Conservation (phyloP, 2,113 vertebrate genomes). For the Nerophis lumbriciformis region DNA sequence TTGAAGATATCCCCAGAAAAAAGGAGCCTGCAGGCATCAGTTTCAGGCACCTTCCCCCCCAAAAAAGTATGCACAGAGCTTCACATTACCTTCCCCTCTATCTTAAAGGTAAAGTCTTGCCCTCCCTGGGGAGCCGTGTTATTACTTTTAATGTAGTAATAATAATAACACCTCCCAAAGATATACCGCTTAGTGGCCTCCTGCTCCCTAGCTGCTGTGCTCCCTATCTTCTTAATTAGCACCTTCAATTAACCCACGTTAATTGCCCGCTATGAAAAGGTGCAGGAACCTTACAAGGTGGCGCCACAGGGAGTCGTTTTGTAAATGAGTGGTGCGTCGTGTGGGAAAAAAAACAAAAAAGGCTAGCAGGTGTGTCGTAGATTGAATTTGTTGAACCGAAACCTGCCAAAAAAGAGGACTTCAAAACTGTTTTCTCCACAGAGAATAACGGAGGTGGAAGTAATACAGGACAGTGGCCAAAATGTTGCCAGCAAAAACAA, state of each 20-base stretch:
- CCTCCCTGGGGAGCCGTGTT: constrained; percentile 57
- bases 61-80: constrained; percentile 56
- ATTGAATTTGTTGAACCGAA: constrained; percentile 22
- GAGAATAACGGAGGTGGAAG: not conserved
- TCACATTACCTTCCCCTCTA: constrained; percentile 47
- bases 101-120: constrained; percentile 70
- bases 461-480: no score
- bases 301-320: constrained; percentile 50
- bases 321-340: constrained; percentile 49
- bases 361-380: constrained; percentile 11
- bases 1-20: constrained; percentile 72
- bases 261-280: constrained; percentile 57
- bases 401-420: constrained; percentile 3
- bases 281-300: constrained; percentile 46
- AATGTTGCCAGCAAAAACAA: no score
- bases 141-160: constrained; percentile 71
- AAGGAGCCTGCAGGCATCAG: constrained; percentile 60
- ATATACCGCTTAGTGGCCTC: constrained; percentile 59
- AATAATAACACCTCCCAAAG: constrained; percentile 71
- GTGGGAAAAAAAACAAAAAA: constrained; percentile 8
- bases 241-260: constrained; percentile 74
- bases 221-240: constrained; percentile 70
- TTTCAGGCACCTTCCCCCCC: constrained; percentile 69
- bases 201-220: constrained; percentile 67
- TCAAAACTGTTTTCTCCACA: not conserved